These are phyloP conservation scores for Valencia hispanica DNA, from an alignment of 2,797 vertebrate species.

Conservation along the genomic window DNA sequence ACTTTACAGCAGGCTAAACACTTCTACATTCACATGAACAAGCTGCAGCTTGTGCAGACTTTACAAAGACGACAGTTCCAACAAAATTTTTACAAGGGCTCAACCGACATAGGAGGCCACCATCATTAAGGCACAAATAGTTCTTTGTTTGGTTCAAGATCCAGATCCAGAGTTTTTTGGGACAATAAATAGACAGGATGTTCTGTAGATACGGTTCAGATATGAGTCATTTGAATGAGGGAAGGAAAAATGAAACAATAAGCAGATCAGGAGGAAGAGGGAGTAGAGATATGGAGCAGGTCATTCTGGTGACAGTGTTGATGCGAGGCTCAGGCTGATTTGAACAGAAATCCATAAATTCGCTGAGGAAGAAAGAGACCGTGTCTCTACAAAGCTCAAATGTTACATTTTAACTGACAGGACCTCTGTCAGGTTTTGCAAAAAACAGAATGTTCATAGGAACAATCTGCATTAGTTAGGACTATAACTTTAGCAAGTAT, in stretches of 20 bases:
- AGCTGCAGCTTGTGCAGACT: constrained; percentile 27
- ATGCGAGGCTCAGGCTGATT: constrained; percentile 45
- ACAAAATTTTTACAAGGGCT: not conserved
- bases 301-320: constrained; percentile 33
- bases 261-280: constrained; percentile 49
- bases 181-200: constrained; percentile 22
- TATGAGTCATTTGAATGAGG: constrained; percentile 38
- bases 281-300: constrained; percentile 31
- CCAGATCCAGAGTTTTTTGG: not conserved
- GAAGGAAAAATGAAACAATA: constrained; percentile 66
- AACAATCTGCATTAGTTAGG: not conserved
- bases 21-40: constrained; percentile 25
- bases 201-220: constrained; percentile 10
- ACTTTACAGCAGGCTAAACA: constrained; percentile 44
- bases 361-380: constrained; percentile 4
- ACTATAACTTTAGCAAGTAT: not conserved
- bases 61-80: constrained; percentile 14
- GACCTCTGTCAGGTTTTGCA: not conserved
- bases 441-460: not conserved
- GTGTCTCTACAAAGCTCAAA: not conserved
- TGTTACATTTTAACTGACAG: not conserved
- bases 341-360: constrained; percentile 22
- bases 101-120: not conserved
- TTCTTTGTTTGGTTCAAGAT: not conserved
- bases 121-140: not conserved